Base-by-base conservation (phyloP, 2,797 vertebrate species). In the Spizella passerina region DNA sequence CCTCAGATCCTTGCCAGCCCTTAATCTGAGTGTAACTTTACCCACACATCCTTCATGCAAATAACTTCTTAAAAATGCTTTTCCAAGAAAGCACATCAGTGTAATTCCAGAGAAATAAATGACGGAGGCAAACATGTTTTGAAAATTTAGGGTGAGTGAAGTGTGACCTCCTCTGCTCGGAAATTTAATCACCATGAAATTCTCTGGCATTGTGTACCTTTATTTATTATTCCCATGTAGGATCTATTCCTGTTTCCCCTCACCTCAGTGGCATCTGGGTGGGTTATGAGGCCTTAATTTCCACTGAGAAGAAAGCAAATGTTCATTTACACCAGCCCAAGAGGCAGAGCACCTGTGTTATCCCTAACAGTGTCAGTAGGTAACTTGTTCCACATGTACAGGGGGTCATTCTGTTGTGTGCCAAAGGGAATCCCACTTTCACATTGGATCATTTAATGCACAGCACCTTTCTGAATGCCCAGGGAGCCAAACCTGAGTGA, bases 261-360 rank as follows among this genome's bases (percentile, higher is more conserved):
- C 47, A 46, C 24, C 20, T 77, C 71, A 65, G 15, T 57, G 47
- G 76, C 30, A 69, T 22, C 63, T 65, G 43, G 19, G 38, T 60
- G 36, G 20, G 49, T 50, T 59, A 4, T 17, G 86, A 81, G 52
- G n/a, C 30, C 43, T 63, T 66, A 29, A 36, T 17, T 52, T 66
- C 44, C 69, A 30, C 4, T 7, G 9, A 82, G 60, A 56, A 50
- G 43, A 61, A 66, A 81, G 10, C 7, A 77, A 78, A 68, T 29
- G 7, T 24, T 73, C 20, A 14, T 32, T 56, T 49, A 43, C 68
- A 36, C 30, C 39, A 65, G 27, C n/a, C 70, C 24, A 39, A 61
- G 43, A 5, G 32, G 34, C 63, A 77, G 46, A 57, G 15, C 6
- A 2, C 0, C 0, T n/a, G 32, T 1, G 0, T 43, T 30, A 26